A percentile compares a stretch with the other conserved stretches of the same genome.
These are phyloP conservation scores for Stenopsyche tienmushanensis DNA, from an alignment of 1,140 invertebrate species.

Conservation along the genomic window DNA sequence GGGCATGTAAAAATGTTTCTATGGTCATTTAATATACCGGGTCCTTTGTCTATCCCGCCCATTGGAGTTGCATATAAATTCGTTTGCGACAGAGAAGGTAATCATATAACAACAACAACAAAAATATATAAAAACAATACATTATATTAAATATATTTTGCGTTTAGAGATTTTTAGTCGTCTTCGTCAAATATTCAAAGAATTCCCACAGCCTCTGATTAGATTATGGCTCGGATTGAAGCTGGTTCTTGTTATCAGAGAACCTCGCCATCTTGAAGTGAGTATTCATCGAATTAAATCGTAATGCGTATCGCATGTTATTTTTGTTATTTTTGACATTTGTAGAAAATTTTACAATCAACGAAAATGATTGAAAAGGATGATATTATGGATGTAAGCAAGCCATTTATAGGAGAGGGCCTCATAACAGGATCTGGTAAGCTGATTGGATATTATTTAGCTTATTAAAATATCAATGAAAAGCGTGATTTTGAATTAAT, in stretches of 20 bases:
- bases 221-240: conserved; percentile 28
- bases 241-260: conserved; percentile 12
- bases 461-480: background rate
- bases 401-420: conserved; percentile 25
- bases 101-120: too few species aligned
- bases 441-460: background rate
- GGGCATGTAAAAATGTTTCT: conserved; percentile 2
- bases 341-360: conserved; percentile 28
- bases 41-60: conserved; percentile 1
- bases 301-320: background rate
- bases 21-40: conserved; percentile 10
- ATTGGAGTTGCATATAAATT: conserved; percentile 19
- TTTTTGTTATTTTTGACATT: background rate
- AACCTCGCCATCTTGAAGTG: conserved; percentile 22
- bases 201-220: conserved; percentile 18
- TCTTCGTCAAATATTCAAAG: conserved; percentile 9
- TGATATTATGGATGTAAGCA: conserved; percentile 11
- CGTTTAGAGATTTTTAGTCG: conserved; percentile 19
- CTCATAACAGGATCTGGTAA: conserved; percentile 26
- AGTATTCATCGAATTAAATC: background rate
- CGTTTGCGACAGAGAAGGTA: conserved; percentile 25
- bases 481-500: background rate
- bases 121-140: too few species aligned
- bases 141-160: background rate
- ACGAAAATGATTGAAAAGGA: conserved; percentile 26